A percentile compares a stretch with the other conserved stretches of the same genome.
phyloP scores from a whole-genome alignment of 2,113 vertebrate species.

The Phylloscopus whistleri region DNA sequence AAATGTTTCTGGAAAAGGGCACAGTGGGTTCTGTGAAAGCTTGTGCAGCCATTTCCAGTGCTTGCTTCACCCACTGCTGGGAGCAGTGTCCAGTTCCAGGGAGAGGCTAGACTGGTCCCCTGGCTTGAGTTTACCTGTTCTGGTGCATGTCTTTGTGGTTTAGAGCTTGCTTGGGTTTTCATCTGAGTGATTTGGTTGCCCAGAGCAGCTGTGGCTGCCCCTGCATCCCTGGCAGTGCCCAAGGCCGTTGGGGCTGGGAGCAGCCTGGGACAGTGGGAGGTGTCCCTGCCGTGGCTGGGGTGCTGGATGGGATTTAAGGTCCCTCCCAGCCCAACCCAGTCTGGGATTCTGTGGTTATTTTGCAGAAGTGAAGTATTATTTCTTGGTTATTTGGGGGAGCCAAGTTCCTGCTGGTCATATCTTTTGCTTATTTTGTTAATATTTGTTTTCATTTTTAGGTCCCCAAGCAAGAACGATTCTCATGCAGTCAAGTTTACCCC shows the following conservation, averaged over 20 bases:
- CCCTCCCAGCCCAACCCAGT: accelerated
- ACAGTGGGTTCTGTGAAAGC: not conserved
- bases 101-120: not conserved
- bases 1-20: not conserved
- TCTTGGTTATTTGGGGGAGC: not conserved
- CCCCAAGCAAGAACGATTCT: conserved; percentile 97
- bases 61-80: not conserved
- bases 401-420: not conserved
- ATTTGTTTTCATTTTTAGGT: conserved; percentile 73
- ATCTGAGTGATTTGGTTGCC: not conserved
- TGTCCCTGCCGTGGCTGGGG: not conserved
- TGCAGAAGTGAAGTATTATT: not conserved
- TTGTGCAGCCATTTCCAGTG: not conserved
- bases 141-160: not conserved
- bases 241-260: too few relatives aligned
- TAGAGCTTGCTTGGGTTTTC: not conserved
- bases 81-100: not conserved
- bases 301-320: accelerated
- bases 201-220: not conserved
- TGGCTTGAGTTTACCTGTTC: not conserved
- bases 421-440: not conserved
- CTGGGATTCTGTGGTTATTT: not conserved
- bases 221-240: too few relatives aligned
- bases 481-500: conserved; percentile 99
- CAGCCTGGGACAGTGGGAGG: too few relatives aligned